These are phyloP conservation scores for Hartigia nigra DNA, from an alignment of 2,888 invertebrate genomes.

Conservation along the genomic window DNA sequence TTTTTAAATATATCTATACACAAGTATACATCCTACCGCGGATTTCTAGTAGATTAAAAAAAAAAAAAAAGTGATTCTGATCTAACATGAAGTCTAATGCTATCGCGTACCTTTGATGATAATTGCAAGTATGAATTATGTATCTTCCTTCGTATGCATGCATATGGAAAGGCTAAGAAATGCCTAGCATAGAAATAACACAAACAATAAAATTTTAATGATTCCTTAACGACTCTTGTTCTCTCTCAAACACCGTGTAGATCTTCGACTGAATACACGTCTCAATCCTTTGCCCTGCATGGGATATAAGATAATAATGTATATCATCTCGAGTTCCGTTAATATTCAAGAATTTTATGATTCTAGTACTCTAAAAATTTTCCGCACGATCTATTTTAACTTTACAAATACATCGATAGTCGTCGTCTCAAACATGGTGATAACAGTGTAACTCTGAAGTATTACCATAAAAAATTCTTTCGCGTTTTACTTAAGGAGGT, in stretches of 20 bases:
- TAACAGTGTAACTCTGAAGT: background rate
- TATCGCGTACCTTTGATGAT: background rate
- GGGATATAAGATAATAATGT: background rate
- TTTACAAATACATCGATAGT: background rate
- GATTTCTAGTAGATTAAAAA: too few relatives aligned
- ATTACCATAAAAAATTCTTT: background rate
- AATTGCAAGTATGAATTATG: background rate
- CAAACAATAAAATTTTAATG: slow-evolving; percentile 1
- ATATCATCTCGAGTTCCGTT: background rate
- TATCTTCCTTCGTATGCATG: background rate
- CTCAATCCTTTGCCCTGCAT: too few relatives aligned
- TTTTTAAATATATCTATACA: too few relatives aligned
- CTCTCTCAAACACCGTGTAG: background rate
- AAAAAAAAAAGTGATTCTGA: background rate
- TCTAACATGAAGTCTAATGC: background rate
- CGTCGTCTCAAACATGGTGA: background rate
- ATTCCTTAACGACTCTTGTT: background rate
- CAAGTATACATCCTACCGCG: too few relatives aligned
- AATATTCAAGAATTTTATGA: background rate
- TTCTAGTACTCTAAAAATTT: background rate
- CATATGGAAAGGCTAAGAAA: background rate
- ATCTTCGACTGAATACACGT: background rate
- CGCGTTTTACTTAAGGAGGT: background rate
- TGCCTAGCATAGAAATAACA: background rate
- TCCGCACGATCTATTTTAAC: background rate